These are phyloP conservation scores for Emydoidea blandingii DNA, from an alignment of 2,797 vertebrate species.

Conservation along the genomic window DNA sequence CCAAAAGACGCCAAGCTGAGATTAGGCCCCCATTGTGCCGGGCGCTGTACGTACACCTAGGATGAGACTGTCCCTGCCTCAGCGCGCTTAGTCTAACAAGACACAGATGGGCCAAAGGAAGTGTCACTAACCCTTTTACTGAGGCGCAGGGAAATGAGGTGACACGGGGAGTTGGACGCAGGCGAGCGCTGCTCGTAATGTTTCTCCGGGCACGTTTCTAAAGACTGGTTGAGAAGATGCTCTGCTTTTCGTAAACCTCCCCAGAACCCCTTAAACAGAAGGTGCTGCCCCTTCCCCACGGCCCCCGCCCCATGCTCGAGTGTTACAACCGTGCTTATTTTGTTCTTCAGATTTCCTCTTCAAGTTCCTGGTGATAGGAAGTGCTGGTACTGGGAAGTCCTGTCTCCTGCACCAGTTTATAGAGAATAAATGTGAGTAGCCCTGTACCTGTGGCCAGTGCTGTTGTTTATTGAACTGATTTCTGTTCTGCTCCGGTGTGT, in stretches of 20 bases:
- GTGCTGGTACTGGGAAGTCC: constrained; percentile 95
- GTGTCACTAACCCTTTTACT: rapidly evolving
- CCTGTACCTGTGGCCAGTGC: rapidly evolving
- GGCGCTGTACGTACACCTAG: background rate
- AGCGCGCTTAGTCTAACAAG: no score
- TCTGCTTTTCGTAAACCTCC: background rate
- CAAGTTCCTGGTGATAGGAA: constrained; percentile 96
- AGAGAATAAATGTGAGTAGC: constrained; percentile 91
- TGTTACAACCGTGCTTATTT: background rate
- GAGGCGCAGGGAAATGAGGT: background rate
- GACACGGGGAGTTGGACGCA: background rate
- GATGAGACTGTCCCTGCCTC: no score
- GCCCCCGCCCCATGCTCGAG: no score
- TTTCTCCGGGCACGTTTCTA: background rate
- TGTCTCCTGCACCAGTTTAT: constrained; percentile 96
- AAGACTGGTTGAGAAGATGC: background rate
- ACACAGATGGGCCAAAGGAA: background rate
- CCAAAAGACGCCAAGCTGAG: background rate
- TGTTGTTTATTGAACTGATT: no score
- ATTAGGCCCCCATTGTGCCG: background rate
- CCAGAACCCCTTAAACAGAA: background rate
- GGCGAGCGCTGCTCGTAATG: no score
- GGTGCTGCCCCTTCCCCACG: no score
- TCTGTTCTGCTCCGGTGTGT: background rate
- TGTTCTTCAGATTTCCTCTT: constrained; percentile 91